These are phyloP conservation scores for Lasioglossum zephyrum DNA, from an alignment of 2,888 invertebrate species.

Conservation along the genomic window DNA sequence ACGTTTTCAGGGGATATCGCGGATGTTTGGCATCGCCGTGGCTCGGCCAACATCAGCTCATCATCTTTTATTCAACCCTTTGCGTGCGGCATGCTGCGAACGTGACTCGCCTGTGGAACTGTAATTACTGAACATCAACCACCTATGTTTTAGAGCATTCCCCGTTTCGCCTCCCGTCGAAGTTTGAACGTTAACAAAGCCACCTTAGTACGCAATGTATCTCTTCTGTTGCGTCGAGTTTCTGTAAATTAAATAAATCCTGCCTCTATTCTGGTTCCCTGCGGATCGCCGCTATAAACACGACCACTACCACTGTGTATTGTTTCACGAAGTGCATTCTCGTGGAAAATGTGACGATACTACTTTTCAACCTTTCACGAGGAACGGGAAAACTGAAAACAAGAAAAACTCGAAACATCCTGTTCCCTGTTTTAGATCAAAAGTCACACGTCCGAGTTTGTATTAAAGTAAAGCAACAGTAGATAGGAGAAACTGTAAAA, in stretches of 20 bases:
- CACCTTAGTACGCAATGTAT: conserved; percentile 47
- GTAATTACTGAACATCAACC: conserved; percentile 67
- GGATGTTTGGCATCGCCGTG: conserved; percentile 69
- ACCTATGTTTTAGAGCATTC: conserved; percentile 58
- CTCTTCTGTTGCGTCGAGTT: conserved; percentile 12
- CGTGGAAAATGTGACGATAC: neutral
- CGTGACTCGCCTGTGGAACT: conserved; percentile 59
- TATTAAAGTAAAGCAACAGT: no score
- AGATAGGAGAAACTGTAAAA: no score
- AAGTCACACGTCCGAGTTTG: no score
- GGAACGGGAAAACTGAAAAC: no score
- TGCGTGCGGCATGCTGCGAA: conserved; percentile 52
- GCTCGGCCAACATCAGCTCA: conserved; percentile 66
- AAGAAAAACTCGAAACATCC: no score
- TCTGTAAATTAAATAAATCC: conserved; percentile 27
- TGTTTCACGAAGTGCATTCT: neutral
- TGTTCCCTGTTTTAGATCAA: no score
- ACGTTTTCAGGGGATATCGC: conserved; percentile 70
- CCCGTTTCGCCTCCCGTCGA: conserved; percentile 41
- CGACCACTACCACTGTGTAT: neutral
- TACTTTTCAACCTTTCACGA: neutral
- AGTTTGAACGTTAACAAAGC: conserved; percentile 56
- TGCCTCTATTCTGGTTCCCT: neutral
- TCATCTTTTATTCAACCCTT: conserved; percentile 72
- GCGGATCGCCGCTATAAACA: neutral